Evolutionary conservation across 1,140 invertebrate genomes (phyloP).

Genomic region (Drosophila nikananu): DNA sequence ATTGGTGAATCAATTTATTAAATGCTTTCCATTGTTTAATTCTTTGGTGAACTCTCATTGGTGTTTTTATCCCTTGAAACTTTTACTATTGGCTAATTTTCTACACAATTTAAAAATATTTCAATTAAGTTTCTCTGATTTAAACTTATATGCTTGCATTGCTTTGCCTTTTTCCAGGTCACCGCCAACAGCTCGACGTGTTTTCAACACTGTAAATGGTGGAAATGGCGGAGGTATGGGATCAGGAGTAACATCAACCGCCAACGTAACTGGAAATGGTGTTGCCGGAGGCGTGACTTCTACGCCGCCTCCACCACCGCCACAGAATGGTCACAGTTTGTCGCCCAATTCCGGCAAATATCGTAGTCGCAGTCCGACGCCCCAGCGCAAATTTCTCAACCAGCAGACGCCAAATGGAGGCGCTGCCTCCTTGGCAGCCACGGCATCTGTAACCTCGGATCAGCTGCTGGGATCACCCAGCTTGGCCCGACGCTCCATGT

Average conservation of each 20-base stretch:
- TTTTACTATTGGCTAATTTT: neutral
- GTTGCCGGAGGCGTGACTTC: neutral
- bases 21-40: neutral
- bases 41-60: neutral
- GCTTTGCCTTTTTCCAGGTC: slow-evolving; percentile 51
- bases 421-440: slow-evolving; percentile 7
- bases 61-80: too few relatives aligned
- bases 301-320: slow-evolving; percentile 19
- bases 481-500: slow-evolving; percentile 77
- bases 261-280: neutral
- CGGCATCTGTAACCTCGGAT: neutral
- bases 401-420: slow-evolving; percentile 45
- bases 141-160: neutral
- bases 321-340: slow-evolving; percentile 37
- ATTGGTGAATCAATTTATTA: neutral
- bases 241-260: slow-evolving; percentile 1
- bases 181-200: slow-evolving; percentile 79
- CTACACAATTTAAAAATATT: neutral
- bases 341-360: slow-evolving; percentile 73
- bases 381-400: slow-evolving; percentile 80
- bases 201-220: slow-evolving; percentile 51
- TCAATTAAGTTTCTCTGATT: neutral
- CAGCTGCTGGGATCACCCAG: slow-evolving; percentile 50
- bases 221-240: neutral
- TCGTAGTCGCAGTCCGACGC: slow-evolving; percentile 87